Evolutionary conservation across 92 coral and sea anemone genomes (phyloP), one percentile per base, ranked within the genome.

Genomic region (Phenganax marumi): DNA sequence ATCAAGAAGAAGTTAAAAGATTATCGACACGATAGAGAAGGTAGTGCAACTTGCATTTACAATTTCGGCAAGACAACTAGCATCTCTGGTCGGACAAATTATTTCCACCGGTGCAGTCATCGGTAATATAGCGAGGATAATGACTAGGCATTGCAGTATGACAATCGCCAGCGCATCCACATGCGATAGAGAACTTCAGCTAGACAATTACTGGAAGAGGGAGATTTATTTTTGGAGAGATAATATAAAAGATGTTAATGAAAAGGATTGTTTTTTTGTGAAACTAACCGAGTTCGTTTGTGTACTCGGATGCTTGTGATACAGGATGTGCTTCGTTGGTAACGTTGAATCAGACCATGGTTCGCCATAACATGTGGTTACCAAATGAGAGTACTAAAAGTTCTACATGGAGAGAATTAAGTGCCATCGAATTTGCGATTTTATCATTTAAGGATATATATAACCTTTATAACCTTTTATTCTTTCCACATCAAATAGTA

Each of bases 1-100:
- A 22, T 23, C 81, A 11, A 55, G 85, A 66, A 80, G 89, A 55
- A 48, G 80, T 26, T 79, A 80, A 12, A 85, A 88, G 70, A 87
- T 84, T 14, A 6, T 26, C 3, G 26, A 57, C 50, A 76, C 85
- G 5, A 55, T 85, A 3, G 73, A 85, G n/a, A 54, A 26, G 48
- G 50, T 71, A 16, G 19, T 21, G 12, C 39, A 47, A 17, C 3
- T 21, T 12, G 50, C 55, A 22, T 54, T 64, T 21, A 50, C 9
- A 12, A 75, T 85, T 33, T 72, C 87, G 50, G 89, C 87, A 12
- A 51, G 87, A 50, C 43, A 49, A 25, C 69, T 86, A 26, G 87
- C 87, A 13, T 87, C 87, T 14, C 48, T 88, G 18, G 80, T 78
- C 16, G 86, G 88, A n/a, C 88, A 85, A 60, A 88, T 88, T 19